phyloP scores from a whole-genome alignment of 1,140 invertebrate genomes.

The Drosophila tropicalis region DNA sequence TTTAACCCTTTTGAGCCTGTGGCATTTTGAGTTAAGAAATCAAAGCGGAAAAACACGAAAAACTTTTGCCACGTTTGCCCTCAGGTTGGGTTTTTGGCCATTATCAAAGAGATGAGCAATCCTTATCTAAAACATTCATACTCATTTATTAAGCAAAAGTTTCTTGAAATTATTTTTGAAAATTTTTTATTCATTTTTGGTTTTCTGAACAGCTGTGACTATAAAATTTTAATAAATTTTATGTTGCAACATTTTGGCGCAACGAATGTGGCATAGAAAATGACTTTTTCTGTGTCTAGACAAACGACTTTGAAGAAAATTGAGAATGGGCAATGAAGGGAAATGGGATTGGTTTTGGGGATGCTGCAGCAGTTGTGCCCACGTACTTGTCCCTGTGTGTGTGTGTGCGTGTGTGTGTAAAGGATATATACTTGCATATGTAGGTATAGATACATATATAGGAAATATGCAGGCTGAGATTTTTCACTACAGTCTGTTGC shows the following conservation, averaged over 20 bases:
- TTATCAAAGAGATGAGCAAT: conserved; percentile 26
- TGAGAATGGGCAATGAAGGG: conserved; percentile 7
- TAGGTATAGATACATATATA: background rate
- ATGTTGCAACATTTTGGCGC: conserved; percentile 18
- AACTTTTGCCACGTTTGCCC: conserved; percentile 49
- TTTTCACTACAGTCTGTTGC: conserved; percentile 52
- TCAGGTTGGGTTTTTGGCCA: conserved; percentile 44
- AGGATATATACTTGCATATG: background rate
- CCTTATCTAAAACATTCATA: conserved; percentile 45
- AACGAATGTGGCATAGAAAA: conserved; percentile 24
- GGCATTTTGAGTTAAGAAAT: conserved; percentile 47
- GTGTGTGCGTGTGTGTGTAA: background rate
- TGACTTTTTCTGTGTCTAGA: conserved; percentile 39
- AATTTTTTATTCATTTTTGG: conserved; percentile 53
- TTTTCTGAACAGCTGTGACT: conserved; percentile 26
- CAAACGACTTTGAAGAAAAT: conserved; percentile 12
- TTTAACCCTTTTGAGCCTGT: conserved; percentile 3
- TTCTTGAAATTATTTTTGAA: conserved; percentile 42
- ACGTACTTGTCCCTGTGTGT: background rate
- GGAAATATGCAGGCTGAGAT: conserved; percentile 42
- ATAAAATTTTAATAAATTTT: conserved; percentile 55
- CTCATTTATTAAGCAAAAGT: conserved; percentile 71
- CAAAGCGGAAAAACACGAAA: conserved; percentile 3
- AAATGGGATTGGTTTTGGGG: conserved; percentile 4
- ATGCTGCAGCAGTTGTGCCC: conserved; percentile 19